Conservation (phyloP, 2,797 vertebrate species). For the Pagetopsis macropterus region DNA sequence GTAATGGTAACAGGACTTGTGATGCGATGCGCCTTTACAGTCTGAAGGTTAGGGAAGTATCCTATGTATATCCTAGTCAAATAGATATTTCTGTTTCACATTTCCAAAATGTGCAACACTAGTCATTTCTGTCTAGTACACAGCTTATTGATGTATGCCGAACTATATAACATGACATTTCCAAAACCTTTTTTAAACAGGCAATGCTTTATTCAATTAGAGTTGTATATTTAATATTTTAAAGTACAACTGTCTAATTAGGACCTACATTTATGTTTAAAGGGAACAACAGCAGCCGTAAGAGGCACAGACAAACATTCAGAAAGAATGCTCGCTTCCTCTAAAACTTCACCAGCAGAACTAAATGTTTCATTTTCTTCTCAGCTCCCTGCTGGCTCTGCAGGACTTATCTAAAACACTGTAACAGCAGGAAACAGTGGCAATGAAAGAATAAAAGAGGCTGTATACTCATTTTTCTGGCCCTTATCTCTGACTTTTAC, state of each 20-base stretch:
- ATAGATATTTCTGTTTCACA: no score
- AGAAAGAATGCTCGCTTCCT: background rate
- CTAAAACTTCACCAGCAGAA: background rate
- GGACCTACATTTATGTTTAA: background rate
- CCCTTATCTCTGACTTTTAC: conserved; percentile 45
- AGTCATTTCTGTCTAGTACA: no score
- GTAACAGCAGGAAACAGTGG: conserved; percentile 32
- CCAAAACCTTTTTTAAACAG: background rate
- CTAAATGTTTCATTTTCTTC: conserved; percentile 27
- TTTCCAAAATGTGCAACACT: no score
- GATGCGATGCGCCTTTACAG: no score
- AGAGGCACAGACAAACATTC: conserved; percentile 9
- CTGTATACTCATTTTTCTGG: conserved; percentile 49
- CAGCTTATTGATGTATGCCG: no score
- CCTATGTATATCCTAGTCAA: no score
- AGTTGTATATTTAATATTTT: background rate
- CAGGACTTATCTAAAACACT: conserved; percentile 42
- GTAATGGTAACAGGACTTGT: background rate
- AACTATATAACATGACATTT: no score
- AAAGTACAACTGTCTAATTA: background rate
- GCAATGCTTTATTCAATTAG: conserved; percentile 5
- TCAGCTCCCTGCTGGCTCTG: conserved; percentile 19
- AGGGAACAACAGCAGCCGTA: background rate
- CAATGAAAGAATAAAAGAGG: conserved; percentile 29
- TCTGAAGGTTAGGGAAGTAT: no score